Evolutionary conservation across 2,797 vertebrate genomes (phyloP).

Genomic region (Harpagifer antarcticus): DNA sequence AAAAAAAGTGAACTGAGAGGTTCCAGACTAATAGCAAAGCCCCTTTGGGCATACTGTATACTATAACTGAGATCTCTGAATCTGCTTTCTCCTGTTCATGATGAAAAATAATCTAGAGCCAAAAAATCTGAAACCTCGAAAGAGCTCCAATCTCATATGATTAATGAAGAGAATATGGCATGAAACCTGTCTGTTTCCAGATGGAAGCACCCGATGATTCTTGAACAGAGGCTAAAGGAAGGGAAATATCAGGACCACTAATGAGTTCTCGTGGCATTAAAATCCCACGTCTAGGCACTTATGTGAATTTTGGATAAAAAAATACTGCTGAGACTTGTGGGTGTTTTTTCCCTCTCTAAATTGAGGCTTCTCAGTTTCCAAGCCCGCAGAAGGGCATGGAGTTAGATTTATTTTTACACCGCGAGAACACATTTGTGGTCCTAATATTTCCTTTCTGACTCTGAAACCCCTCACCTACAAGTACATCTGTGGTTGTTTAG

Average conservation of each 20-base stretch:
- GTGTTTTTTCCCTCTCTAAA: constrained; percentile 47
- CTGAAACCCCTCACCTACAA: constrained; percentile 37
- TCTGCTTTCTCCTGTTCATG: constrained; percentile 9
- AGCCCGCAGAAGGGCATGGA: constrained; percentile 50
- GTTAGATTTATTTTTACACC: constrained; percentile 29
- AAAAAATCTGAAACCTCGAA: constrained; percentile 11
- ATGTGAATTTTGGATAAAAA: constrained; percentile 36
- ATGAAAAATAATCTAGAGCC: constrained; percentile 3
- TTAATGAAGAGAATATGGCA: no score
- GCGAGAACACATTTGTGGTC: constrained; percentile 60
- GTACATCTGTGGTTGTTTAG: constrained; percentile 53
- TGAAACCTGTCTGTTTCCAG: constrained; percentile 17
- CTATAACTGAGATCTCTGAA: background rate
- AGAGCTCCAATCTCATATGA: constrained; percentile 6
- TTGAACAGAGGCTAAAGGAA: constrained; percentile 43
- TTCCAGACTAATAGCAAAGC: background rate
- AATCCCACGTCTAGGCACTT: constrained; percentile 38
- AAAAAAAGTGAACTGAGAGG: no score
- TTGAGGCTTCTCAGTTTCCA: constrained; percentile 51
- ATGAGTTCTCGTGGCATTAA: constrained; percentile 47
- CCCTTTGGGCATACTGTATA: background rate
- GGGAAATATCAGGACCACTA: constrained; percentile 63
- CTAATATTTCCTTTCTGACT: constrained; percentile 67
- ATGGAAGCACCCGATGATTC: constrained; percentile 39
- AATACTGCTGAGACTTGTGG: constrained; percentile 37